Evolutionary conservation across 1,140 invertebrate genomes (phyloP).

Genomic region (Aphaenogaster ashmeadi): DNA sequence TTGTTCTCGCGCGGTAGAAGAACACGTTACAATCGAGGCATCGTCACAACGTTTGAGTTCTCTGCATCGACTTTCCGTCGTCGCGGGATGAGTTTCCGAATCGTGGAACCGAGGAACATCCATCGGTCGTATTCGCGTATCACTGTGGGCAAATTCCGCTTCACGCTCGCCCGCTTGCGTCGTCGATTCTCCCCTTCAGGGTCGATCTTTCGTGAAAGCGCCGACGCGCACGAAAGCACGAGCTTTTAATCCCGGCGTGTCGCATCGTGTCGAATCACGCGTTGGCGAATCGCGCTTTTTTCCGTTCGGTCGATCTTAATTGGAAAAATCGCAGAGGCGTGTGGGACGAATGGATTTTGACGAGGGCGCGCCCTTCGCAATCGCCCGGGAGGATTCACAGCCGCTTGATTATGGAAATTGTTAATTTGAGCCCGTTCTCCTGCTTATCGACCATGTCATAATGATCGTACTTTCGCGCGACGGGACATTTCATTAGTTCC

Average conservation of each 20-base stretch:
- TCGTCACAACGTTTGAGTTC: not conserved
- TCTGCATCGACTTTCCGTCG: not conserved
- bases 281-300: constrained; percentile 15
- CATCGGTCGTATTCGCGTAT: not conserved
- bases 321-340: constrained; percentile 9
- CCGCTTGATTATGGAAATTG: constrained; percentile 13
- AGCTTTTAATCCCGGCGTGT: constrained; percentile 7
- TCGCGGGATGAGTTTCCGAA: not conserved
- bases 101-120: not conserved
- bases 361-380: not conserved
- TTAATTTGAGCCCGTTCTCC: not conserved
- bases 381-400: not conserved
- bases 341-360: not conserved
- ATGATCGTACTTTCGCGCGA: not conserved
- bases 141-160: not conserved
- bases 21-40: constrained; percentile 1
- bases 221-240: not conserved
- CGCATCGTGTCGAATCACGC: not conserved
- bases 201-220: not conserved
- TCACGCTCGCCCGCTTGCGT: not conserved
- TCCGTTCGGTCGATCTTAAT: not conserved
- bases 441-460: constrained; percentile 7
- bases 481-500: constrained; percentile 45
- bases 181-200: not conserved
- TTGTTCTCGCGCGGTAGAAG: not conserved